Percentiles rank a stretch among this genome's conserved stretches.
Evolutionary conservation across 2,797 vertebrate species (phyloP).

Genomic region (Furcifer pardalis): DNA sequence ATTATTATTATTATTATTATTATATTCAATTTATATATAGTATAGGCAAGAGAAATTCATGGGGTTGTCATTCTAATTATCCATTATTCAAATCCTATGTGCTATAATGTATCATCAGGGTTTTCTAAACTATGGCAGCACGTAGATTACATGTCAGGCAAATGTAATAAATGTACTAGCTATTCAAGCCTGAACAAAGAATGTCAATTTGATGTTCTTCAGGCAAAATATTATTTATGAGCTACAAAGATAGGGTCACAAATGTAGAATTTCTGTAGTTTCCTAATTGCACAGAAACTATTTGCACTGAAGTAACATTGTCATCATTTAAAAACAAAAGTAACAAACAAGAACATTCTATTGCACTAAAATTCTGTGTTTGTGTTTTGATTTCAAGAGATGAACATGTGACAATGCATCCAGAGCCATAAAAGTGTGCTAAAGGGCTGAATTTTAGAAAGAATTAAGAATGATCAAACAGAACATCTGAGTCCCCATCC

Average conservation of each 20-base stretch:
- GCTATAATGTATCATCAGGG: conserved; percentile 59
- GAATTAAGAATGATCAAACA: conserved; percentile 56
- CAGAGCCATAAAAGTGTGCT: conserved; percentile 55
- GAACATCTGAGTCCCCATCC: too few relatives aligned
- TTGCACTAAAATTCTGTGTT: conserved; percentile 54
- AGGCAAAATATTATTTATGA: conserved; percentile 63
- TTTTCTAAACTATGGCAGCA: conserved; percentile 39
- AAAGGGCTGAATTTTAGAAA: conserved; percentile 50
- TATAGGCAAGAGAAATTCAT: conserved; percentile 36
- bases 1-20: too few relatives aligned
- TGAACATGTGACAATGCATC: conserved; percentile 60
- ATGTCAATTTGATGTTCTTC: conserved; percentile 35
- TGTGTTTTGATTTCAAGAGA: conserved; percentile 68
- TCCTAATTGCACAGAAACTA: conserved; percentile 59
- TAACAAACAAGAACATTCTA: conserved; percentile 61
- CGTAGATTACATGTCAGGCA: conserved; percentile 22
- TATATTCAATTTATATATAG: too few relatives aligned
- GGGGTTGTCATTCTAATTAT: conserved; percentile 41
- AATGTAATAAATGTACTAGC: conserved; percentile 45
- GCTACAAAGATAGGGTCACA: conserved; percentile 43
- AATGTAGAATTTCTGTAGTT: conserved; percentile 49
- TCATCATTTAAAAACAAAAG: conserved; percentile 59
- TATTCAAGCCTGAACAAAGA: conserved; percentile 3
- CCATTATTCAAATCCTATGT: conserved; percentile 41
- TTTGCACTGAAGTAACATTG: conserved; percentile 55